Conservation (phyloP, 1,140 invertebrate species). For the Harpegnathos saltator region DNA sequence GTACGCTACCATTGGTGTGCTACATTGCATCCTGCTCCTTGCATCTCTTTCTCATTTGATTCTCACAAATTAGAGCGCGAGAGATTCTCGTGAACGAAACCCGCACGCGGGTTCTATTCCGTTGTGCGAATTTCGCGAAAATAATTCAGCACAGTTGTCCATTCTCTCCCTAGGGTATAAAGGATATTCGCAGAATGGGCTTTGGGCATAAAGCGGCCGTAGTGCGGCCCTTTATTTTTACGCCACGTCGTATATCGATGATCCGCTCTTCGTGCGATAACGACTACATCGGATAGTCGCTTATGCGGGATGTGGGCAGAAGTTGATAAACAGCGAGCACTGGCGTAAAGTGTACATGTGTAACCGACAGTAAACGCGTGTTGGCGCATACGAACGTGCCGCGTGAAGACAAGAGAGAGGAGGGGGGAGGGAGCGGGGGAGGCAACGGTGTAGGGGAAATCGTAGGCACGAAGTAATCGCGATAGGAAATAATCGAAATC, state of each 20-base stretch:
- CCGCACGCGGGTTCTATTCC: background rate
- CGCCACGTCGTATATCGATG: conserved; percentile 61
- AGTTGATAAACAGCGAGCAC: conserved; percentile 68
- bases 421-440: background rate
- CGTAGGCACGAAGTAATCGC: background rate
- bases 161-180: background rate
- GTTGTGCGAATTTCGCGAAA: background rate
- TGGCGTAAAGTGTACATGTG: conserved; percentile 31
- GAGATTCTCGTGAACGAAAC: background rate
- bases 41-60: no score
- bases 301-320: conserved; percentile 66
- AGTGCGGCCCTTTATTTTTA: conserved; percentile 67
- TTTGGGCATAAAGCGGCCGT: conserved; percentile 21
- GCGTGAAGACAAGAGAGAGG: background rate
- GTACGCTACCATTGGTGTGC: no score
- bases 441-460: no score
- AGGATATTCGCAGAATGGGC: conserved; percentile 46
- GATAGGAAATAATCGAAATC: conserved; percentile 26
- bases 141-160: background rate
- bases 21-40: no score
- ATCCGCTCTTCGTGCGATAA: conserved; percentile 68
- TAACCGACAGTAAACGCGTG: conserved; percentile 29
- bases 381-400: conserved; percentile 31
- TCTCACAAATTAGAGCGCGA: no score
- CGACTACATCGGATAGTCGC: conserved; percentile 52